These are phyloP conservation scores for Trinorchestia longiramus DNA, from an alignment of 1,140 invertebrate species.

Conservation along the genomic window DNA sequence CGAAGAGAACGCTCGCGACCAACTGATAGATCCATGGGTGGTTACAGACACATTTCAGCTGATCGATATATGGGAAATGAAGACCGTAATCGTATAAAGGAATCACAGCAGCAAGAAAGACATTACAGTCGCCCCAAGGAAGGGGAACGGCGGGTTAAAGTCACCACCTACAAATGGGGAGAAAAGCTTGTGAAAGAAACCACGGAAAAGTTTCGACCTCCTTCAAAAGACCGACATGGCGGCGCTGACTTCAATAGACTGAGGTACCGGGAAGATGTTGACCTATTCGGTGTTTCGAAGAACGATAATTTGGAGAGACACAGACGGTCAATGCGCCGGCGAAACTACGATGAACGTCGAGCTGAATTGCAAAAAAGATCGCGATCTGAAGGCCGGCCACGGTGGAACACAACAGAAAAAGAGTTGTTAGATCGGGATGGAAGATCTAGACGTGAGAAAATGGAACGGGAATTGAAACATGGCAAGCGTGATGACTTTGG, in stretches of 20 bases:
- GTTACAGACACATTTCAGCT: slow-evolving; percentile 8
- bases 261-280: neutral
- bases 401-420: neutral
- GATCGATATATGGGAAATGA: neutral
- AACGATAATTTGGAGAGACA: slow-evolving; percentile 3
- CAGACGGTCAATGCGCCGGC: neutral
- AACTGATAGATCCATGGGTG: neutral
- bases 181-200: slow-evolving; percentile 18
- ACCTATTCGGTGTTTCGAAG: neutral
- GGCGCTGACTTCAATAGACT: neutral
- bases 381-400: neutral
- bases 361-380: slow-evolving; percentile 15
- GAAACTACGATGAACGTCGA: neutral
- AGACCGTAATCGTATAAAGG: neutral
- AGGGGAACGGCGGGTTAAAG: slow-evolving; percentile 38
- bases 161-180: slow-evolving; percentile 36
- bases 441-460: neutral
- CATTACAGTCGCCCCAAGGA: neutral
- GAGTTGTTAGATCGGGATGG: neutral
- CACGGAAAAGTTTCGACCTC: slow-evolving; percentile 17
- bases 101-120: neutral
- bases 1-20: neutral
- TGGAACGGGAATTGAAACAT: neutral
- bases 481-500: neutral
- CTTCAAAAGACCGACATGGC: neutral